phyloP scores from a whole-genome alignment of 2,113 vertebrate genomes.

The Notarius quadriscutis region DNA sequence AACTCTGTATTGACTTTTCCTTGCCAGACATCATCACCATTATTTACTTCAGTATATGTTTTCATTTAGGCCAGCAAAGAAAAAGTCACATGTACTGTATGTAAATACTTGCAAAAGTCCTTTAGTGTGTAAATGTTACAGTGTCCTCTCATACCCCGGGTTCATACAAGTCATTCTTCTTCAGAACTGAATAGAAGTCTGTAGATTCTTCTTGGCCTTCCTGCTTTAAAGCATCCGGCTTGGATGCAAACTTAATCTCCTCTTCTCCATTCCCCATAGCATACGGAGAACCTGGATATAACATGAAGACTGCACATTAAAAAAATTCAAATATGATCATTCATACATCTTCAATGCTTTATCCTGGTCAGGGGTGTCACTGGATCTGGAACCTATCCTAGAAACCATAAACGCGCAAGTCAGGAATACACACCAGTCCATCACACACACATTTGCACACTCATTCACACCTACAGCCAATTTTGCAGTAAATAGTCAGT shows the following conservation, averaged over 20 bases:
- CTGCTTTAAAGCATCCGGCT: not conserved
- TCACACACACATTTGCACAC: not conserved
- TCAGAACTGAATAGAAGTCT: not conserved
- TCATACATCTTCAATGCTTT: not conserved
- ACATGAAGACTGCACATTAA: not conserved
- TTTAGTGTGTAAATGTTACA: not conserved
- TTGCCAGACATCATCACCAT: not conserved
- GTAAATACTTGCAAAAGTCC: not conserved
- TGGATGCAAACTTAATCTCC: not conserved
- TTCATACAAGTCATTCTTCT: constrained; percentile 26
- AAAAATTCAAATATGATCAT: not conserved
- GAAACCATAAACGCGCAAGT: not conserved
- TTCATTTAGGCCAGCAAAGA: not conserved
- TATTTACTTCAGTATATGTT: not conserved
- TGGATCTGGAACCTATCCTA: not conserved
- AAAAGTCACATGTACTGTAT: not conserved
- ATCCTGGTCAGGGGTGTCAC: not conserved
- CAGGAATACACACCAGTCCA: not conserved
- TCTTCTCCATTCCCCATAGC: constrained; percentile 2
- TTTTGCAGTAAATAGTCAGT: not conserved
- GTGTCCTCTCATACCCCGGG: not conserved
- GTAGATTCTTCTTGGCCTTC: not conserved
- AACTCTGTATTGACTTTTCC: not conserved
- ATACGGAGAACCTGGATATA: constrained; percentile 18
- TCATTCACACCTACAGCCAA: not conserved